phyloP scores from a whole-genome alignment of 92 coral and sea anemone species.

The Montipora capitata region DNA sequence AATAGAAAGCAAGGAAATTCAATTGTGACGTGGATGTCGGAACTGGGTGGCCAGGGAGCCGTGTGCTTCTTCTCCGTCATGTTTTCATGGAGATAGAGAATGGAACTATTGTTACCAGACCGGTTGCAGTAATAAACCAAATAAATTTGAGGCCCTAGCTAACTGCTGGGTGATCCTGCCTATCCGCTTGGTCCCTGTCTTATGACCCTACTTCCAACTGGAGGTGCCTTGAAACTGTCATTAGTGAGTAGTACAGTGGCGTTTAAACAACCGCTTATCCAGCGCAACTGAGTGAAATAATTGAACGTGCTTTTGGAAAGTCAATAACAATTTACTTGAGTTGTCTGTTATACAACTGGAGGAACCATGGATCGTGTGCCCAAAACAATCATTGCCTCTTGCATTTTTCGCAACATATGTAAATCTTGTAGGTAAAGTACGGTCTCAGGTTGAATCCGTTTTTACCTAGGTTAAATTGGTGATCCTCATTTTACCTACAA shows the following conservation, averaged over 20 bases:
- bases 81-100: not conserved
- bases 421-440: too few species aligned
- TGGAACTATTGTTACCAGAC: not conserved
- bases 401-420: not conserved
- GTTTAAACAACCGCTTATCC: not conserved
- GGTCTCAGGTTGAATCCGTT: too few species aligned
- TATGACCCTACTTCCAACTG: not conserved
- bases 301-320: not conserved
- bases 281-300: not conserved
- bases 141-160: not conserved
- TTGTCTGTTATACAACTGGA: not conserved
- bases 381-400: not conserved
- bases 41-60: not conserved
- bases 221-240: not conserved
- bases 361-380: not conserved
- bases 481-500: too few species aligned
- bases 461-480: too few species aligned
- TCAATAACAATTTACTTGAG: not conserved
- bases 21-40: not conserved
- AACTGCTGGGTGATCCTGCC: not conserved
- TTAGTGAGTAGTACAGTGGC: not conserved
- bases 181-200: too few species aligned
- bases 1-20: not conserved
- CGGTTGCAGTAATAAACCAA: not conserved
- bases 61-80: not conserved